Evolutionary conservation across 37 sponge, comb jelly and placozoan species (phyloP), one percentile per base, ranked within the genome.

Genomic region (Halisarca cf. caerulea): DNA sequence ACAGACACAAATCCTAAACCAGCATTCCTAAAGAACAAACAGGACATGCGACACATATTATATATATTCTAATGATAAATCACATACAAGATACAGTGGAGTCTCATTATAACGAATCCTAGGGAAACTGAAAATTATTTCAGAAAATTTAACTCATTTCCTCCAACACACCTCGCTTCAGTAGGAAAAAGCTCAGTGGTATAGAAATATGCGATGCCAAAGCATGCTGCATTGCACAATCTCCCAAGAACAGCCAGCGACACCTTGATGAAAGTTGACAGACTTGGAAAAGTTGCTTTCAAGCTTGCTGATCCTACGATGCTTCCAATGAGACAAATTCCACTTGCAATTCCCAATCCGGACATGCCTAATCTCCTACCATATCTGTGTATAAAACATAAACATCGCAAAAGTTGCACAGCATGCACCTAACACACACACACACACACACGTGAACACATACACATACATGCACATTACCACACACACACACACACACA

Each of bases 181-280:
- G 93, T 93, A 0, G 93, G 90, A 70, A 84, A 93, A 20, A 93
- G 82, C 35, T 93, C 93, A 18, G 88, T 64, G 23, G 90, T 42
- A 79, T 84, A 93, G 27, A 89, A 77, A 70, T 89, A 93, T 15
- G 87, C 30, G 1, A 80, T 62, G 11, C 23, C 61, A 85, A 93
- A 93, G 5, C 90, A 59, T 14, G 59, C 88, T 18, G 93, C 47
- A 11, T 86, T 84, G 20, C 84, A 68, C 72, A 86, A 89, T 53
- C 89, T 93, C 0, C 90, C 93, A 3, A 54, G 18, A 27, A 93
- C 23, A 18, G 80, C 55, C 15, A 80, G 36, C 23, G 38, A 42
- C 1, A 74, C 45, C 41, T 74, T 74, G 45, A 37, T 24, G 25
- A 74, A 38, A 24, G 41, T 11, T 21, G 77, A 37, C 2, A 41